Percentiles rank a stretch among this genome's conserved stretches.
Conservation (phyloP, 2,797 vertebrate genomes). For the Gorsachius magnificus region DNA sequence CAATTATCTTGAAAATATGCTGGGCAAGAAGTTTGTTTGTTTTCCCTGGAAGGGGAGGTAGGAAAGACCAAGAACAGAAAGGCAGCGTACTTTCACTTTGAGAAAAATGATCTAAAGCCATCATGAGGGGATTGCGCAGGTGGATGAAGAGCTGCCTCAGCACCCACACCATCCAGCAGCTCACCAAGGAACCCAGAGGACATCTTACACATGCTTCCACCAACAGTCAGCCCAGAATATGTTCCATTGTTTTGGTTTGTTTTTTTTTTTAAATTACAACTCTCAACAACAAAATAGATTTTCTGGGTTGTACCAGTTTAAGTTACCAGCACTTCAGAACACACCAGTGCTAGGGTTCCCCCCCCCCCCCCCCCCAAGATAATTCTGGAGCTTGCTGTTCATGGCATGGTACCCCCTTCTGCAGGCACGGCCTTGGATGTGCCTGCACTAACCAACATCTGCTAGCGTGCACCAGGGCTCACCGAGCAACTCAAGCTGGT, state of each 20-base stretch:
- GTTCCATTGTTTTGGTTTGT: background rate
- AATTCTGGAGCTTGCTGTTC: background rate
- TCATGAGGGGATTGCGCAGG: background rate
- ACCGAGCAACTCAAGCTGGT: background rate
- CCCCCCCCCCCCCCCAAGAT: too few species aligned
- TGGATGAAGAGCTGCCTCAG: background rate
- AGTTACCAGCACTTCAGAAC: background rate
- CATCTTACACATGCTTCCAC: background rate
- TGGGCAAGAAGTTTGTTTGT: background rate
- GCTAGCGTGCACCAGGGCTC: background rate
- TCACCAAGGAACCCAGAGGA: background rate
- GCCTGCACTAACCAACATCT: background rate
- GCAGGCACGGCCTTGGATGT: background rate
- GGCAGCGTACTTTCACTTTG: background rate
- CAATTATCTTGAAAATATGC: background rate
- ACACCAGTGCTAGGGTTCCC: background rate
- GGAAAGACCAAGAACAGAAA: background rate
- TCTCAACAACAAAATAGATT: background rate
- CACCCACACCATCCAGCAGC: background rate
- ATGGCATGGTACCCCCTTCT: background rate
- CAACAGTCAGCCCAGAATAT: background rate
- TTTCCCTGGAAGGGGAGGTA: background rate
- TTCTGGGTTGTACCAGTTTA: background rate
- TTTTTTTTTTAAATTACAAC: background rate
- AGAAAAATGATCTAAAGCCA: background rate